phyloP scores from a whole-genome alignment of 1,140 invertebrate species.

The Marisa cornuarietis region DNA sequence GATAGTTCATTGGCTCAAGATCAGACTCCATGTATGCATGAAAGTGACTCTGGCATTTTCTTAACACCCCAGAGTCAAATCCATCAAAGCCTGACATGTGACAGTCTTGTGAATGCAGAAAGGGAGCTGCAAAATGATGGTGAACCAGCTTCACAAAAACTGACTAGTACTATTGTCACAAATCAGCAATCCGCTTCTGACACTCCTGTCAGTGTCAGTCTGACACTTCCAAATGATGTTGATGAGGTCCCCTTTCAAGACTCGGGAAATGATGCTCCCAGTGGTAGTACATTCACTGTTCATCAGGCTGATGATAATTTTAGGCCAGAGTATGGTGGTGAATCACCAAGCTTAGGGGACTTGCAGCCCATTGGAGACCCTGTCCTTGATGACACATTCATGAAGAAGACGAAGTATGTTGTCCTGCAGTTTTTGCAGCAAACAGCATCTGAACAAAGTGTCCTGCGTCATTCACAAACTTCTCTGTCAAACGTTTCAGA shows the following conservation, averaged over 20 bases:
- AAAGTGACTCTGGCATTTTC: conserved; percentile 21
- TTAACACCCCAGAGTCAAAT: conserved; percentile 6
- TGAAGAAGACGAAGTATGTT: conserved; percentile 14
- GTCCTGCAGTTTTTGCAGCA: conserved; percentile 22
- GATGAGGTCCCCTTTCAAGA: not conserved
- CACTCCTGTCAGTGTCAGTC: not conserved
- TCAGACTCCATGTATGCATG: not conserved
- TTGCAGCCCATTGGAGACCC: not conserved
- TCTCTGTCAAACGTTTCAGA: conserved; percentile 10
- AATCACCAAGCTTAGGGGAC: not conserved
- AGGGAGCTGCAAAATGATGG: not conserved
- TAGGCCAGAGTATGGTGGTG: not conserved
- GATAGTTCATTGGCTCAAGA: not conserved
- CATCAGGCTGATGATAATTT: not conserved
- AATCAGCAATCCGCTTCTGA: not conserved
- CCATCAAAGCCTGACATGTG: not conserved
- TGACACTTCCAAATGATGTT: not conserved
- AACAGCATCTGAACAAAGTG: not conserved
- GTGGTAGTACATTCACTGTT: not conserved
- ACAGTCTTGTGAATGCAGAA: not conserved
- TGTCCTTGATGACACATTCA: not conserved
- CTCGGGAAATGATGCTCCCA: no score
- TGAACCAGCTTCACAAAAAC: not conserved
- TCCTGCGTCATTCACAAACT: not conserved
- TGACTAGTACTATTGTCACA: not conserved